Percentiles rank a stretch among this genome's conserved stretches.
phyloP scores from a whole-genome alignment of 1,140 invertebrate species.

The Aphaenogaster floridana region DNA sequence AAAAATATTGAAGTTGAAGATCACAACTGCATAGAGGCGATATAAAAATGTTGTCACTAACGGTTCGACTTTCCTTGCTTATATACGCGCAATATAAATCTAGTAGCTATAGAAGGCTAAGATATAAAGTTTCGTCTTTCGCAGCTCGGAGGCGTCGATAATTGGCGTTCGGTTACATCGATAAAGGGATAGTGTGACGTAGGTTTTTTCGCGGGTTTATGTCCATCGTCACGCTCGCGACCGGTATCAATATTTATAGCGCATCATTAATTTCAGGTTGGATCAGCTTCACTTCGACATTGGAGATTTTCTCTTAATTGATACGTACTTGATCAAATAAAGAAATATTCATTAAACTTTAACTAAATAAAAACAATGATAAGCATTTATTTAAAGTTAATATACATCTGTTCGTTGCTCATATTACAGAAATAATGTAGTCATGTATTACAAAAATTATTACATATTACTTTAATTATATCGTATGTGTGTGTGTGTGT shows the following conservation, averaged over 20 bases:
- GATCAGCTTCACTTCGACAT: constrained; percentile 65
- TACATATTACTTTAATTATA: background rate
- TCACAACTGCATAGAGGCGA: background rate
- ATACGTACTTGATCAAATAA: background rate
- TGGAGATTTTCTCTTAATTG: constrained; percentile 10
- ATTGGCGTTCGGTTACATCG: constrained; percentile 84
- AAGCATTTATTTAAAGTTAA: constrained; percentile 22
- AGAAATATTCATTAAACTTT: background rate
- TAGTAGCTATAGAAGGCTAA: constrained; percentile 53
- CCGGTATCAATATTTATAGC: constrained; percentile 85
- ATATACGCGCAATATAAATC: constrained; percentile 68
- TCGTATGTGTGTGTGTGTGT: background rate
- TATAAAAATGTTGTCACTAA: constrained; percentile 67
- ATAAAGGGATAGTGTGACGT: constrained; percentile 81
- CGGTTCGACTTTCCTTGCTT: constrained; percentile 38
- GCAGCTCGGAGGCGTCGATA: constrained; percentile 81
- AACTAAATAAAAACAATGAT: background rate
- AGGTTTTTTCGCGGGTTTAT: constrained; percentile 69
- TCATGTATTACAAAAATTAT: background rate
- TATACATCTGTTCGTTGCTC: background rate
- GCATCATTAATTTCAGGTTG: constrained; percentile 76
- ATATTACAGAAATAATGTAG: background rate
- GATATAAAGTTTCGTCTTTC: constrained; percentile 78
- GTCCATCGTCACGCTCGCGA: constrained; percentile 77
- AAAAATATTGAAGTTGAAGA: constrained; percentile 47